Evolutionary conservation across 1,140 invertebrate species (phyloP).

Genomic region (Drosophila nigrodunni): DNA sequence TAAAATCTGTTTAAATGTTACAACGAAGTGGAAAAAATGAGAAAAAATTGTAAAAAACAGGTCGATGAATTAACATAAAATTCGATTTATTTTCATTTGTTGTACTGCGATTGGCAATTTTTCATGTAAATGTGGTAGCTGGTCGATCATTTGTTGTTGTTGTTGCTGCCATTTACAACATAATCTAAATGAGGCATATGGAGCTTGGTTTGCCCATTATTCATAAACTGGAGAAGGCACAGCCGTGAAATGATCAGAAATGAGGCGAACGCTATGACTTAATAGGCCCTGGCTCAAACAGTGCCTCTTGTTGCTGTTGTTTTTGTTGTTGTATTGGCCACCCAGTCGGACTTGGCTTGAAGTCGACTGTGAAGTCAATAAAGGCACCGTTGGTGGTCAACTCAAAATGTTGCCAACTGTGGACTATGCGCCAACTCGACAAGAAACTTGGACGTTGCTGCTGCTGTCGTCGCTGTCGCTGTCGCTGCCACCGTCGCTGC

Average conservation of each 20-base stretch:
- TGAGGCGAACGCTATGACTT: constrained; percentile 79
- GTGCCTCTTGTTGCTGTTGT: constrained; percentile 28
- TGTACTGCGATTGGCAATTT: constrained; percentile 59
- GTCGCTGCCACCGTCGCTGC: constrained; percentile 11
- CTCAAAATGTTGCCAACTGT: constrained; percentile 69
- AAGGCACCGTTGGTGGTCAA: constrained; percentile 84
- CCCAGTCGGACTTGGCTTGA: constrained; percentile 44
- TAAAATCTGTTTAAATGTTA: constrained; percentile 71
- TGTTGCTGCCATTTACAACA: constrained; percentile 65
- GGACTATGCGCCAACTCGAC: constrained; percentile 34
- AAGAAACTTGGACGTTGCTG: constrained; percentile 37
- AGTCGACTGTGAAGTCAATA: constrained; percentile 74
- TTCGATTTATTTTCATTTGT: constrained; percentile 63
- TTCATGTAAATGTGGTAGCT: constrained; percentile 58
- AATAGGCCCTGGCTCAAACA: constrained; percentile 72
- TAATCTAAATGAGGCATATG: constrained; percentile 69
- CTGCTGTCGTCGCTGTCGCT: constrained; percentile 2
- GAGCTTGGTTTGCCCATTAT: constrained; percentile 52
- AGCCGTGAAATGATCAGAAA: constrained; percentile 78
- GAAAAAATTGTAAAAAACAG: constrained; percentile 7
- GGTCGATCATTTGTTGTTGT: constrained; percentile 23
- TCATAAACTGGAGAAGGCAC: constrained; percentile 48
- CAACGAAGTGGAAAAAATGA: constrained; percentile 25
- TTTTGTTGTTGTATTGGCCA: constrained; percentile 31
- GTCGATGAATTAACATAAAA: constrained; percentile 55